Evolutionary conservation across 2,888 invertebrate species (phyloP), one percentile per base, ranked within the genome.

Genomic region (Onchidella celtica): DNA sequence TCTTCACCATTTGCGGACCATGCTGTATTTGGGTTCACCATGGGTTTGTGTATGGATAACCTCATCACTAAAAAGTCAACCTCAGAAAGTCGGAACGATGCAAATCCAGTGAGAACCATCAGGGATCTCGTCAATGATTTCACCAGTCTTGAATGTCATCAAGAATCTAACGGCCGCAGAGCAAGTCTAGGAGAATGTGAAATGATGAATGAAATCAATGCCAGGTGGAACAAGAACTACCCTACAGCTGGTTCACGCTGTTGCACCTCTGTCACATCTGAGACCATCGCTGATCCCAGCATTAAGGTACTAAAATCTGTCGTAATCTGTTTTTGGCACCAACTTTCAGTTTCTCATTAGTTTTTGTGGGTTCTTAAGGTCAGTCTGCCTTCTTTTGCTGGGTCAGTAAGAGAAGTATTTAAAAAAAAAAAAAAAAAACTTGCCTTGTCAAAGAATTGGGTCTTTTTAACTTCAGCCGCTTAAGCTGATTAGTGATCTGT

Each of bases 221-320:
- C 70, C 21, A 70, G 36, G 47, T 79, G 79, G 79, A 34, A 79
- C 24, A 29, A 63, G 29, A 24, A 47, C 32, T 79, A 79, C 72
- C 72, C 79, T 0, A 38, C 63, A 47, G 70, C 79, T 40, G 79
- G 70, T n/a, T 72, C 72, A 47, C 61, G 79, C 32, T 72, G 47
- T 59, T 79, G 79, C 27, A 29, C 24, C 27, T 11, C 40, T 1
- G 9, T 17, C 38, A 47, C 72, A 29, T 24, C 47, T n/a, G 70
- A 72, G 27, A 61, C 32, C 27, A 63, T 72, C 27, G 38, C 21
- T 32, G 34, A 72, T 32, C 40, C 79, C 34, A 61, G 29, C 4
- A 70, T 79, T 40, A 79, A 79, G 79, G 79, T 79, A 47, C 47
- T 47, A 17, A 47, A 47, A 47, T 11, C 9, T 17, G 17, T 47